Evolutionary conservation across 1,140 invertebrate species (phyloP), one percentile per base, ranked within the genome.

Genomic region (Paraescarpia echinospica): DNA sequence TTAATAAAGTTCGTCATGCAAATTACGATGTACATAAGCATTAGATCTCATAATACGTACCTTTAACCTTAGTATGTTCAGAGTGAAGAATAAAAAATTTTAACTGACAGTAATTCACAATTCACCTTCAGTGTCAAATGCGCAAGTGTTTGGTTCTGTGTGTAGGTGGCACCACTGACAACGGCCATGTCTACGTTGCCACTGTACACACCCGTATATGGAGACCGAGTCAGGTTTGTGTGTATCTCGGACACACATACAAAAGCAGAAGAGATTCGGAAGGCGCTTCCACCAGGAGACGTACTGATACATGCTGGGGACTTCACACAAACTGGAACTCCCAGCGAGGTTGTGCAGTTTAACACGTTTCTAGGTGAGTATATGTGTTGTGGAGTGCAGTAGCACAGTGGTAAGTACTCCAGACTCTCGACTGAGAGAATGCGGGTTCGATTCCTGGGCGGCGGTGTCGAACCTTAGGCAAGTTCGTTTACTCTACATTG

Each of bases 231-330:
- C 2, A 96, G 98, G 92, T 97, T 98, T 94, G 98, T 98, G 22
- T 98, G 98, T 94, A 98, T 98, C 97, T 98, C 98, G 93, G 98
- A 98, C 95, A 98, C 98, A 8, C 98, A 98, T 96, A 97, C 97
- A 1, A 95, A 98, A 90, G 97, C 97, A 34, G 97, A 97, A 93
- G 97, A 98, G 34, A 98, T 98, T 2, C 34, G 34, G 12, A 96
- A 97, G 93, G 91, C 91, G 88, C 93, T 95, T 1, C 95, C 95
- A 41, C 34, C 89, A 77, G 98, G 98, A 34, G 98, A 99, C 96
- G 97, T 99, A 90, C 98, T 98, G 92, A 97, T 99, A 92, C 98
- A 98, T 96, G 98, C 98, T 91, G 98, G 98, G 4, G 98, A 98
- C 96, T 98, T 99, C 95, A 98, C 98, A 48, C 97, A 97, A 94